These are phyloP conservation scores for Marmota flaviventris DNA, from an alignment of 2,113 vertebrate genomes.

Conservation along the genomic window DNA sequence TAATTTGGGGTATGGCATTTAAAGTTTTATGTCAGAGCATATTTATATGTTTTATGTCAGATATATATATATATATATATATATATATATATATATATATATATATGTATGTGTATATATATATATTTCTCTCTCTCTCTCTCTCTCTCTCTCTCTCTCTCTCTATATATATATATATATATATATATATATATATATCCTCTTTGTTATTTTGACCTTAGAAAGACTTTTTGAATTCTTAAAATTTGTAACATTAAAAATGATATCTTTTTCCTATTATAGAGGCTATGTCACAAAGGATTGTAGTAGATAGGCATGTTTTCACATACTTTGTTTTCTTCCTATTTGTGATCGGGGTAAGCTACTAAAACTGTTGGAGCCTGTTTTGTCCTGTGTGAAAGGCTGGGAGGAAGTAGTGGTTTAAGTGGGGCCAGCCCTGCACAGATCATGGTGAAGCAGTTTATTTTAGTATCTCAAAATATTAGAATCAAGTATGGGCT, in stretches of 20 bases:
- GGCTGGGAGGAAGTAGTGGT: background rate
- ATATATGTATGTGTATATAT: too few relatives aligned
- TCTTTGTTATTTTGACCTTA: background rate
- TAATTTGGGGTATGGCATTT: background rate
- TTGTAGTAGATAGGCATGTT: background rate
- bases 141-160: too few relatives aligned
- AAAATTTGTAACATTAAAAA: background rate
- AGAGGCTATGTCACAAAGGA: background rate
- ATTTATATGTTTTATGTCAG: background rate
- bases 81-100: too few relatives aligned
- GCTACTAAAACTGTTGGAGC: background rate
- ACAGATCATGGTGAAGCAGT: background rate
- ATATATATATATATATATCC: too few relatives aligned
- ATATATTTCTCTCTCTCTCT: too few relatives aligned
- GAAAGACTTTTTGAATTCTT: background rate
- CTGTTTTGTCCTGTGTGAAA: background rate
- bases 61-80: too few relatives aligned
- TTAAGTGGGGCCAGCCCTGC: fast-evolving
- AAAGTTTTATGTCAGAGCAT: background rate
- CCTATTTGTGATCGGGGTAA: background rate
- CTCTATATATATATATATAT: too few relatives aligned
- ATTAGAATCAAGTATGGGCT: background rate
- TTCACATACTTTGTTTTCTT: background rate
- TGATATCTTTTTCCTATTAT: background rate
- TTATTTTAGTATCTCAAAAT: background rate